phyloP scores from a whole-genome alignment of 2,113 vertebrate species.

The Macrotis lagotis region DNA sequence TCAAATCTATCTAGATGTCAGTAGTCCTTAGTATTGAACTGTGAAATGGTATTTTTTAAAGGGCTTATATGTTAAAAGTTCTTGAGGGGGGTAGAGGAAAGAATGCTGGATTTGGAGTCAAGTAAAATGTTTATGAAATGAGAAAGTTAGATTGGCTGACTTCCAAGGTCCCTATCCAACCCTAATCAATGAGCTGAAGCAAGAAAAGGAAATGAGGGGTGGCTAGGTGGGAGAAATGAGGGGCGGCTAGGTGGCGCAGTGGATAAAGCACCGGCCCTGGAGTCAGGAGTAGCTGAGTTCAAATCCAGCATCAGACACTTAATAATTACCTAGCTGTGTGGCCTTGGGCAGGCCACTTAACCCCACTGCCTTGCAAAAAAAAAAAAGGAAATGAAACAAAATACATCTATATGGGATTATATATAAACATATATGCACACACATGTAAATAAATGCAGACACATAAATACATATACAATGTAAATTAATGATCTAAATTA shows the following conservation, averaged over 20 bases:
- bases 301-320: too few species aligned
- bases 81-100: background rate
- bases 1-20: slow-evolving; percentile 9
- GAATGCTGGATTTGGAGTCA: background rate
- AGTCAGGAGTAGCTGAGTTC: too few species aligned
- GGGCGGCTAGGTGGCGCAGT: too few species aligned
- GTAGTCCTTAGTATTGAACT: background rate
- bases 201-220: background rate
- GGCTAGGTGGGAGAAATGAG: too few species aligned
- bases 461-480: background rate
- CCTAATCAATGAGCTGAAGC: background rate
- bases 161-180: background rate
- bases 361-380: too few species aligned
- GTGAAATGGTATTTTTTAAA: slow-evolving; percentile 18
- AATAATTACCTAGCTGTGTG: too few species aligned
- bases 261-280: too few species aligned
- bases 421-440: background rate
- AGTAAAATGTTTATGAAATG: background rate
- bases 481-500: background rate
- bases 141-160: background rate
- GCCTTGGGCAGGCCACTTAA: too few species aligned
- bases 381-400: background rate
- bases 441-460: too few species aligned
- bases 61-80: background rate
- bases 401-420: background rate